These are phyloP conservation scores for Plemyria rubiginata DNA, from an alignment of 2,888 invertebrate genomes.

Conservation along the genomic window DNA sequence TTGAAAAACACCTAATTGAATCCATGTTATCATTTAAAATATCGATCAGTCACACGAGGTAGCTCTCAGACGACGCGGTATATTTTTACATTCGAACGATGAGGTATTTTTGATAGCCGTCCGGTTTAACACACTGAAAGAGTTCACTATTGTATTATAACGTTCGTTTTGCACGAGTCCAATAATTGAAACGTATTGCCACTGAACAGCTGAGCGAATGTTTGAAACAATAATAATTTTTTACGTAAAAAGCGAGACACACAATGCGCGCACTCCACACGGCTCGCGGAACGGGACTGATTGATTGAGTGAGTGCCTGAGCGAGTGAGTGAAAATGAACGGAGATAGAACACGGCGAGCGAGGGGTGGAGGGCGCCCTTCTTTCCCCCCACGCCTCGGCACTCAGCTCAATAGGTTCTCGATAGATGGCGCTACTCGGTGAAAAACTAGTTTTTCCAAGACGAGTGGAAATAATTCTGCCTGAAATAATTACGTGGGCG, in stretches of 20 bases:
- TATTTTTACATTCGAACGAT: constrained; percentile 79
- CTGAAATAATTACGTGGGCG: constrained; percentile 51
- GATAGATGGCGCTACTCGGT: constrained; percentile 69
- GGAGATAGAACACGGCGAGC: constrained; percentile 46
- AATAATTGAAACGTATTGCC: constrained; percentile 59
- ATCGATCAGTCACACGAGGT: constrained; percentile 83
- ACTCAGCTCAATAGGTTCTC: constrained; percentile 21
- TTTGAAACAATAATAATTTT: constrained; percentile 77
- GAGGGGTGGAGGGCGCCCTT: constrained; percentile 41
- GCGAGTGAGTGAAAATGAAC: constrained; percentile 56
- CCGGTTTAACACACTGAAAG: constrained; percentile 50
- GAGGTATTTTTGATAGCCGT: constrained; percentile 71
- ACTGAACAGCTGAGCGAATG: constrained; percentile 80
- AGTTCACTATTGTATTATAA: constrained; percentile 37
- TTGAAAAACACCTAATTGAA: constrained; percentile 79
- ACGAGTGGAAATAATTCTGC: constrained; percentile 42
- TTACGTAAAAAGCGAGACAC: constrained; percentile 50
- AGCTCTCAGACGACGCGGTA: constrained; percentile 75
- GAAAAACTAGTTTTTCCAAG: constrained; percentile 38
- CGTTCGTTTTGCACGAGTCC: constrained; percentile 35
- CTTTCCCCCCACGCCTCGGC: constrained; percentile 10
- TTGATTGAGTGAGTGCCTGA: constrained; percentile 52
- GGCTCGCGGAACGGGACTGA: constrained; percentile 72
- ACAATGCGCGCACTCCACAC: constrained; percentile 46
- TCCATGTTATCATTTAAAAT: constrained; percentile 84